Base-by-base conservation (phyloP, 1,140 invertebrate genomes). In the Polypedilum vanderplanki region DNA sequence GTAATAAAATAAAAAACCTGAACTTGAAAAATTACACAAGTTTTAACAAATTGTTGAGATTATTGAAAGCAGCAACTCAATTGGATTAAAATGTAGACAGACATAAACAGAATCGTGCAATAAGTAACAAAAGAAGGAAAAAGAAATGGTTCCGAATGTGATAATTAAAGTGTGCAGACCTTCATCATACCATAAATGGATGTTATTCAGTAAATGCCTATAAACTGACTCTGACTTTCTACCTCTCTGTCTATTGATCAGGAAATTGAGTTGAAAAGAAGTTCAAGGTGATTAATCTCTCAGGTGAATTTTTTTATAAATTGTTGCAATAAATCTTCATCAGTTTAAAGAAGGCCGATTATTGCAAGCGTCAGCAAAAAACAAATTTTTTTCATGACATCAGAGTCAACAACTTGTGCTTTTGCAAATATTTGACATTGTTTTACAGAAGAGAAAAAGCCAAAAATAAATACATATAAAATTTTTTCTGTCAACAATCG, bases 261-360 rank as follows among this genome's bases (percentile, higher is more conserved):
- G 46, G 46, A 57, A 57, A n/a, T n/a, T n/a, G 10, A n/a, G 12
- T 57, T 57, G 46, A 12, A 57, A 57, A 57, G n/a, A 57, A 57
- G 46, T 57, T 57, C 46, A 57, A 57, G 46, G 46, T n/a, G n/a
- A 57, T 57, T 12, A 15, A 57, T 57, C n/a, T 57, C 46, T 57
- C 46, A 57, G 46, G 46, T 57, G 46, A 57, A 57, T 57, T 46
- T 15, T 46, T 46, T 57, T n/a, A 57, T 15, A 57, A 12, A 57
- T 57, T 57, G n/a, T 57, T 57, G 46, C 46, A 57, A 57, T 57
- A 57, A 57, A 57, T 57, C 46, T 57, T 57, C 46, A 57, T 57
- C 46, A 4, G 12, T 57, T 57, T 15, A n/a, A 57, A 33, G 24
- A 33, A 33, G 24, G 24, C 24, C 24, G 24, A n/a, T 4, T 1